Conservation (phyloP, 2,888 invertebrate genomes). For the Mystacides longicornis region DNA sequence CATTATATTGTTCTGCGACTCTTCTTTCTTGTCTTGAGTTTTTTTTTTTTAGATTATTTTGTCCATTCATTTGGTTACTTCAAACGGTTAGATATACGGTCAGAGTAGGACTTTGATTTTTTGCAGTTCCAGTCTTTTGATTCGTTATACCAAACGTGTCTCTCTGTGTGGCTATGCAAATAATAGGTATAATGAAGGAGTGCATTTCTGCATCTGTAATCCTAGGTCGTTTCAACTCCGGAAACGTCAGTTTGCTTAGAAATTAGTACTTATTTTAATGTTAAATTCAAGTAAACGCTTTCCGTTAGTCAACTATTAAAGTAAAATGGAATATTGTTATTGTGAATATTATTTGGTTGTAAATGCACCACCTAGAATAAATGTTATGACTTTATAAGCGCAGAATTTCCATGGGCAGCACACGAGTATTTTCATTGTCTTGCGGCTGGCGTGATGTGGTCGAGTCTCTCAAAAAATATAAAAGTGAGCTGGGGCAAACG, state of each 20-base stretch:
- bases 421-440: constrained; percentile 22
- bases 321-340: background rate
- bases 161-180: too few species aligned
- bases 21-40: too few species aligned
- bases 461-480: constrained; percentile 11
- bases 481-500: constrained; percentile 9
- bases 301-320: background rate
- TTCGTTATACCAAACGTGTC: too few species aligned
- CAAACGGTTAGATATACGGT: too few species aligned
- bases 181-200: too few species aligned
- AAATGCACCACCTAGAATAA: too few species aligned
- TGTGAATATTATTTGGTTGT: background rate
- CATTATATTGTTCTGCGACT: too few species aligned
- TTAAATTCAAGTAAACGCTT: background rate
- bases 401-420: constrained; percentile 14
- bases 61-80: background rate
- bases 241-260: background rate
- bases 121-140: too few species aligned
- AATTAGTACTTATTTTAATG: background rate
- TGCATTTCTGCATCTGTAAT: too few species aligned
- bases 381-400: too few species aligned
- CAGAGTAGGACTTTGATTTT: too few species aligned
- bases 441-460: constrained; percentile 15
- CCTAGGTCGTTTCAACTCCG: too few species aligned
- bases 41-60: background rate